Percentiles rank a stretch among this genome's conserved stretches.
Conservation (phyloP, 2,888 invertebrate genomes). For the Ctena decussata region DNA sequence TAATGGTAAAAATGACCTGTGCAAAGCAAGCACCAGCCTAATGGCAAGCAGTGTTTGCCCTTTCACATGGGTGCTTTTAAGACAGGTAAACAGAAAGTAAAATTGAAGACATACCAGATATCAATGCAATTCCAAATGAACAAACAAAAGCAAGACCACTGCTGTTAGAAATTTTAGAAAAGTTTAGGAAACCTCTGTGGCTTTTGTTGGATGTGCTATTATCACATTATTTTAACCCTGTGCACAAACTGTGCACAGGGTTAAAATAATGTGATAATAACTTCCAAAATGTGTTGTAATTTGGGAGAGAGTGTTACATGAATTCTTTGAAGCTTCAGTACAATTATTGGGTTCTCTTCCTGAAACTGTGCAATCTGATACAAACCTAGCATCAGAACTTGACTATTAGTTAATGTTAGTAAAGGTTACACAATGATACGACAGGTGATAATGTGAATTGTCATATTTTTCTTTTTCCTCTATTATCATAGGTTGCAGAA, state of each 20-base stretch:
- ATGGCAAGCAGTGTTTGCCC: too few species aligned
- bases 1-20: too few species aligned
- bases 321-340: background rate
- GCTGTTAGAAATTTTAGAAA: too few species aligned
- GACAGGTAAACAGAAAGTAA: too few species aligned
- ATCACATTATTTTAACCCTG: too few species aligned
- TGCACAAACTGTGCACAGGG: background rate
- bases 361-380: background rate
- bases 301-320: background rate
- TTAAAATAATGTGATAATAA: constrained; percentile 11
- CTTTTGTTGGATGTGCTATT: too few species aligned
- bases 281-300: background rate
- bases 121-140: too few species aligned
- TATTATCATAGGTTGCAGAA: background rate
- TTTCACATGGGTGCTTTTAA: too few species aligned
- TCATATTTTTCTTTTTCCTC: background rate
- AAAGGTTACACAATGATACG: background rate
- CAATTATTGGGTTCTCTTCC: background rate
- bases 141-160: too few species aligned
- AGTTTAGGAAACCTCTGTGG: too few species aligned
- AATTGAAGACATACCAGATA: too few species aligned
- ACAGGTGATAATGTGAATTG: background rate
- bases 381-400: background rate
- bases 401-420: background rate
- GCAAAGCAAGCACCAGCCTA: too few species aligned